Conservation (phyloP, 1,140 invertebrate genomes). For the Lepidurus packardi region DNA sequence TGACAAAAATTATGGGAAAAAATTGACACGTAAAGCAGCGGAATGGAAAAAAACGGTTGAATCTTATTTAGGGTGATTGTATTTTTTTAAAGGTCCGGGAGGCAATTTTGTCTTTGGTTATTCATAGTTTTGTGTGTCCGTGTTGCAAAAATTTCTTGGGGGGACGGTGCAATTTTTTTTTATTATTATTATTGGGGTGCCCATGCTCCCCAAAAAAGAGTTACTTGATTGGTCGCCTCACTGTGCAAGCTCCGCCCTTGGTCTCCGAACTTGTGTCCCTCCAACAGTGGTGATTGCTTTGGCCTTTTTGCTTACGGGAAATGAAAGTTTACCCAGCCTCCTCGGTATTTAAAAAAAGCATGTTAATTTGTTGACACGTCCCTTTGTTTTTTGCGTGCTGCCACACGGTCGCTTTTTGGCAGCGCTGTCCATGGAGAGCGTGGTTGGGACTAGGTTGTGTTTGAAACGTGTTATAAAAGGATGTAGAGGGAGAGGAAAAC, state of each 20-base stretch:
- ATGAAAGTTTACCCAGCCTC: slow-evolving; percentile 17
- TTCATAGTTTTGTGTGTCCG: not conserved
- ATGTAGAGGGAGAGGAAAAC: not conserved
- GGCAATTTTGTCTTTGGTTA: slow-evolving; percentile 15
- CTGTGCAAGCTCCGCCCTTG: slow-evolving; percentile 16
- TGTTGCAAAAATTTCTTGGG: not conserved
- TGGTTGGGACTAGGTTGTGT: not conserved
- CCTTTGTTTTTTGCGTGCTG: not conserved
- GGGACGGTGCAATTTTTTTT: not conserved
- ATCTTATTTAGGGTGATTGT: slow-evolving; percentile 20
- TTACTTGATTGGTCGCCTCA: slow-evolving; percentile 6
- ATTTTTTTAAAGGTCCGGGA: slow-evolving; percentile 18
- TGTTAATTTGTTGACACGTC: not conserved
- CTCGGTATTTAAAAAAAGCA: not conserved
- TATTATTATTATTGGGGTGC: not conserved
- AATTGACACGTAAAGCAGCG: not conserved
- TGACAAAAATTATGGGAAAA: not conserved
- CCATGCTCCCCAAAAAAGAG: not conserved
- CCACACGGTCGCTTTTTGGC: not conserved
- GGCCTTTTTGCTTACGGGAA: slow-evolving; percentile 17
- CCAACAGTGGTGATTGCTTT: slow-evolving; percentile 18
- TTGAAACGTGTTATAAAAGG: not conserved
- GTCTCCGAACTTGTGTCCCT: slow-evolving; percentile 6
- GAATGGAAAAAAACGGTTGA: not conserved
- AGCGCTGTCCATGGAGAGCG: not conserved